Percentiles rank a stretch among this genome's conserved stretches.
phyloP scores from a whole-genome alignment of 1,140 invertebrate species.

The Monomorium pharaonis region DNA sequence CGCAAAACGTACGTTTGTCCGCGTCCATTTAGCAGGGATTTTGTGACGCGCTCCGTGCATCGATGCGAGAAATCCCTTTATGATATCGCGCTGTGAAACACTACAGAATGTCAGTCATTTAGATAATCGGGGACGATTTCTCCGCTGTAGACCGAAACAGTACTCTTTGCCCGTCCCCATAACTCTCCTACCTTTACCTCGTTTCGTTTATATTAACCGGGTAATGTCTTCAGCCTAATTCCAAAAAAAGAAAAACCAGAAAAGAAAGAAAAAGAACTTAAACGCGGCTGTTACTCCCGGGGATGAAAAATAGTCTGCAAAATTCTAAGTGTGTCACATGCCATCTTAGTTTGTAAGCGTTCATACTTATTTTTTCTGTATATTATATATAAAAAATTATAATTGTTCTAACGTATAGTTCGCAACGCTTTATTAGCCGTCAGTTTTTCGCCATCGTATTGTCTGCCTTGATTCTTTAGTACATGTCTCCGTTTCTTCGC shows the following conservation, averaged over 20 bases:
- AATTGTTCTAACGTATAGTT: constrained; percentile 24
- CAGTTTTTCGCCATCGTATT: constrained; percentile 34
- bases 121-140: constrained; percentile 4
- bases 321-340: constrained; percentile 71
- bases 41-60: neutral
- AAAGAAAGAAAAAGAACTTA: neutral
- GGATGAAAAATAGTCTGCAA: constrained; percentile 30
- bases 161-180: constrained; percentile 27
- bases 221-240: constrained; percentile 29
- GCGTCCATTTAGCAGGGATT: constrained; percentile 21
- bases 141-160: constrained; percentile 12
- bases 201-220: constrained; percentile 34
- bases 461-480: constrained; percentile 46
- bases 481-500: constrained; percentile 1
- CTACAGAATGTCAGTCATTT: neutral
- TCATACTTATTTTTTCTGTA: constrained; percentile 61
- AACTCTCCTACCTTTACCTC: constrained; percentile 18
- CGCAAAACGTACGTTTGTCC: neutral
- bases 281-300: constrained; percentile 18
- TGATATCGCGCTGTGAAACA: neutral
- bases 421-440: constrained; percentile 40
- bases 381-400: constrained; percentile 4
- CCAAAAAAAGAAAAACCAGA: neutral
- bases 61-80: neutral
- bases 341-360: constrained; percentile 76